phyloP scores from a whole-genome alignment of 2,113 vertebrate species.

The Anarrhichthys ocellatus region DNA sequence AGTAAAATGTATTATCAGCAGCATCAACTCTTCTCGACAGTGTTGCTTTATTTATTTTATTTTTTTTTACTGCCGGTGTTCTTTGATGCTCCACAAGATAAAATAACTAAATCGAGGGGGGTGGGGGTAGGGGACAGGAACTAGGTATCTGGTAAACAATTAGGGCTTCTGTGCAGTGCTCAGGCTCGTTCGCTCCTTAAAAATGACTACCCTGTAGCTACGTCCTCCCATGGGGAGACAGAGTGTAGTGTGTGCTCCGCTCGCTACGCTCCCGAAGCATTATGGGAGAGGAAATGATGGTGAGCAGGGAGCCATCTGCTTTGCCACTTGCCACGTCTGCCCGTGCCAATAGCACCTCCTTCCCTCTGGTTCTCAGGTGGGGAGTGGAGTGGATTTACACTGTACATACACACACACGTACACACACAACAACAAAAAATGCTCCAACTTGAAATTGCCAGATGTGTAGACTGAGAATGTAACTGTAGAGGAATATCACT shows the following conservation, averaged over 20 bases:
- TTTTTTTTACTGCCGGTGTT: conserved; percentile 11
- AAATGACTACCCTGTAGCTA: conserved; percentile 69
- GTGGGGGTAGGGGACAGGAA: background rate
- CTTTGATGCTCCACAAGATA: conserved; percentile 25
- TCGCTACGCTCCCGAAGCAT: conserved; percentile 72
- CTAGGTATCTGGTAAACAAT: conserved; percentile 73
- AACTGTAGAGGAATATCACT: conserved; percentile 28
- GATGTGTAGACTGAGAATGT: conserved; percentile 66
- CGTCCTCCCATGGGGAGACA: conserved; percentile 63
- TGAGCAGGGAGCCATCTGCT: conserved; percentile 82
- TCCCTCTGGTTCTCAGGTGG: conserved; percentile 74
- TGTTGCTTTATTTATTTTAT: conserved; percentile 11
- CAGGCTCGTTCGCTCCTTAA: conserved; percentile 63
- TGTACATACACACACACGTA: conserved; percentile 41
- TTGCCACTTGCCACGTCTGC: conserved; percentile 76
- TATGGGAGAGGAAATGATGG: conserved; percentile 78
- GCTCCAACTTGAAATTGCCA: conserved; percentile 56
- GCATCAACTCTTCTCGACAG: conserved; percentile 5
- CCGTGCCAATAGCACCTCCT: conserved; percentile 69
- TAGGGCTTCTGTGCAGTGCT: conserved; percentile 52
- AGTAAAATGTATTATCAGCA: conserved; percentile 58
- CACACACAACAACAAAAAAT: background rate
- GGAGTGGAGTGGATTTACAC: conserved; percentile 57
- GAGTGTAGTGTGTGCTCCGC: conserved; percentile 52
- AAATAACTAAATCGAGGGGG: conserved; percentile 5